Evolutionary conservation across 2,888 invertebrate species (phyloP).

Genomic region (Allolobophora icterica): DNA sequence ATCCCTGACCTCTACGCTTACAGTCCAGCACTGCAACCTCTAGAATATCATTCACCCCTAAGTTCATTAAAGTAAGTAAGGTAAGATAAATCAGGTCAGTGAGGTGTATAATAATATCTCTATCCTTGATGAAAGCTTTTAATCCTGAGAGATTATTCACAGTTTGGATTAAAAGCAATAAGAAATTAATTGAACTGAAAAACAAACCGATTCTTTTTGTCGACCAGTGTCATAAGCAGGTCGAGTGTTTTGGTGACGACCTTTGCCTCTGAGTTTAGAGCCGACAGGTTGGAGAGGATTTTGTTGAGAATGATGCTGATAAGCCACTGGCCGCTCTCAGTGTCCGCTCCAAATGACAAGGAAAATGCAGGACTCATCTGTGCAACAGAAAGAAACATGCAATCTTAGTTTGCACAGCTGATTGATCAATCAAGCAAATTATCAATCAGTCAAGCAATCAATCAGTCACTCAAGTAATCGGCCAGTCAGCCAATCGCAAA

Average conservation of each 20-base stretch:
- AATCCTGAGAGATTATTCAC: not conserved
- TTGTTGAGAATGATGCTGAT: conserved; percentile 74
- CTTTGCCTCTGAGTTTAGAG: conserved; percentile 72
- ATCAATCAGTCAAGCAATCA: no score
- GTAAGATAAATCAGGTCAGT: no score
- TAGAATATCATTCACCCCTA: no score
- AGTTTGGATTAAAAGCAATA: not conserved
- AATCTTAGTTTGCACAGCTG: not conserved
- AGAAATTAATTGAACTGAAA: not conserved
- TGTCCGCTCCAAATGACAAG: conserved; percentile 74
- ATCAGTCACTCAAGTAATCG: no score
- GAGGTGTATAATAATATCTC: no score
- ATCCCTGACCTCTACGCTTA: no score
- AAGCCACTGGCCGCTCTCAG: conserved; percentile 73
- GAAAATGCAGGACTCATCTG: conserved; percentile 73
- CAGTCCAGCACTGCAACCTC: no score
- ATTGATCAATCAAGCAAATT: no score
- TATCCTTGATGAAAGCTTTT: no score
- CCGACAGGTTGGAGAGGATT: conserved; percentile 72
- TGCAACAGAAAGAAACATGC: conserved; percentile 38
- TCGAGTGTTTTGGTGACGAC: conserved; percentile 73
- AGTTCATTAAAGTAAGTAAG: no score
- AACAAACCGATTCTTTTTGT: conserved; percentile 68
- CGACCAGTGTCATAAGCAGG: conserved; percentile 70
- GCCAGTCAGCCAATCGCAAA: no score